phyloP scores from a whole-genome alignment of 2,113 vertebrate genomes.

The Hippocampus barbouri region DNA sequence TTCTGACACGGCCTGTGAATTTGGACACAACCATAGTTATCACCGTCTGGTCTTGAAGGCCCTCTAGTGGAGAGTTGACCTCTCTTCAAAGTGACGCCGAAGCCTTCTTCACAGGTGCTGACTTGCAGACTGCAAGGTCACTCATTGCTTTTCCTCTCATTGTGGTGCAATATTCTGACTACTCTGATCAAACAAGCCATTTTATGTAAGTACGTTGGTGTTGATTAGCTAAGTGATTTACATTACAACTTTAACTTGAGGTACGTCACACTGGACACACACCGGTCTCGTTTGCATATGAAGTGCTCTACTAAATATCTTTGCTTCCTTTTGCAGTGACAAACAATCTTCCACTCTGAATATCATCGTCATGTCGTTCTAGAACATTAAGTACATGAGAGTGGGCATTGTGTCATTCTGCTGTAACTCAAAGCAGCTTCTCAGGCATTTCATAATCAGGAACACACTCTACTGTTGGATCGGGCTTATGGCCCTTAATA shows the following conservation, averaged over 20 bases:
- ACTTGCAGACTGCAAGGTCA: constrained; percentile 29
- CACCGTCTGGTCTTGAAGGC: constrained; percentile 31
- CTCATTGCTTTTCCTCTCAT: constrained; percentile 28
- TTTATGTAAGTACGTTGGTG: constrained; percentile 25
- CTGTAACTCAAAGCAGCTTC: constrained; percentile 69
- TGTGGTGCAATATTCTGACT: constrained; percentile 53
- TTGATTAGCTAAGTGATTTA: constrained; percentile 27
- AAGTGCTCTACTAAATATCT: constrained; percentile 32
- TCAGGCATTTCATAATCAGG: constrained; percentile 86
- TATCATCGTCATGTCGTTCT: not conserved
- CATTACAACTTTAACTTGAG: not conserved
- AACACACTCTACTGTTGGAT: constrained; percentile 53
- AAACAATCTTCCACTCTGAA: constrained; percentile 28
- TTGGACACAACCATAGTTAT: constrained; percentile 7
- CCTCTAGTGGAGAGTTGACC: constrained; percentile 49
- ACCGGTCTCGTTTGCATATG: not conserved
- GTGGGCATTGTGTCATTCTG: constrained; percentile 22
- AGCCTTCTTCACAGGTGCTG: constrained; percentile 59
- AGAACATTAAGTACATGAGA: constrained; percentile 22
- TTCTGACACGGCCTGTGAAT: too few relatives aligned
- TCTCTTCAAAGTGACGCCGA: constrained; percentile 38
- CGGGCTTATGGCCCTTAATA: constrained; percentile 75
- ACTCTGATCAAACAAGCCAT: constrained; percentile 13
- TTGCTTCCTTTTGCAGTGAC: constrained; percentile 38
- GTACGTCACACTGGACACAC: not conserved